phyloP scores from a whole-genome alignment of 2,888 invertebrate species.

The Steromphala cineraria region DNA sequence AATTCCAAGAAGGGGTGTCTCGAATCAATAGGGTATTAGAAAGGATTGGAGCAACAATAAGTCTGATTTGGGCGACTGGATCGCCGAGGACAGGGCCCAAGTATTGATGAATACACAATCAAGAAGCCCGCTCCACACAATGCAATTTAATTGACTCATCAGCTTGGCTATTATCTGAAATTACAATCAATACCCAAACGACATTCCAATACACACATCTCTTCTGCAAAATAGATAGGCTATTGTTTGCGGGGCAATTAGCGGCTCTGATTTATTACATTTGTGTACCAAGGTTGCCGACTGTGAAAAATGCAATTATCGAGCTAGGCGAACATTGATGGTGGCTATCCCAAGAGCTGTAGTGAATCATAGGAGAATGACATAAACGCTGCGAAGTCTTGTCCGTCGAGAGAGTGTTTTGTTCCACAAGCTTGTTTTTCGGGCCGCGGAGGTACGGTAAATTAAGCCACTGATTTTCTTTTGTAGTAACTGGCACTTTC shows the following conservation, averaged over 20 bases:
- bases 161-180: constrained; percentile 44
- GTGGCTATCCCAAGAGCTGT: constrained; percentile 38
- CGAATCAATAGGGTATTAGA: constrained; percentile 19
- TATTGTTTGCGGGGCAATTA: constrained; percentile 43
- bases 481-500: not conserved
- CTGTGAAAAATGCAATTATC: constrained; percentile 42
- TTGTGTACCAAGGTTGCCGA: constrained; percentile 32
- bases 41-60: constrained; percentile 18
- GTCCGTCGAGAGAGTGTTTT: not conserved
- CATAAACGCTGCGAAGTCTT: constrained; percentile 2
- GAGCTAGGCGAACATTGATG: constrained; percentile 35
- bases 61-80: constrained; percentile 19
- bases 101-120: constrained; percentile 30
- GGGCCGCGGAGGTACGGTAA: not conserved
- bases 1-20: not conserved
- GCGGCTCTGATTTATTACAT: constrained; percentile 36
- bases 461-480: constrained; percentile 1
- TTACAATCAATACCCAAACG: constrained; percentile 43
- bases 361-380: constrained; percentile 36
- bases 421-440: not conserved
- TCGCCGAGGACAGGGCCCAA: constrained; percentile 7
- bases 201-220: constrained; percentile 41
- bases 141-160: constrained; percentile 53
- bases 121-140: constrained; percentile 36
- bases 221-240: constrained; percentile 32